A percentile compares a stretch with the other conserved stretches of the same genome.
These are phyloP conservation scores for Indicator indicator DNA, from an alignment of 2,113 vertebrate genomes.

Conservation along the genomic window DNA sequence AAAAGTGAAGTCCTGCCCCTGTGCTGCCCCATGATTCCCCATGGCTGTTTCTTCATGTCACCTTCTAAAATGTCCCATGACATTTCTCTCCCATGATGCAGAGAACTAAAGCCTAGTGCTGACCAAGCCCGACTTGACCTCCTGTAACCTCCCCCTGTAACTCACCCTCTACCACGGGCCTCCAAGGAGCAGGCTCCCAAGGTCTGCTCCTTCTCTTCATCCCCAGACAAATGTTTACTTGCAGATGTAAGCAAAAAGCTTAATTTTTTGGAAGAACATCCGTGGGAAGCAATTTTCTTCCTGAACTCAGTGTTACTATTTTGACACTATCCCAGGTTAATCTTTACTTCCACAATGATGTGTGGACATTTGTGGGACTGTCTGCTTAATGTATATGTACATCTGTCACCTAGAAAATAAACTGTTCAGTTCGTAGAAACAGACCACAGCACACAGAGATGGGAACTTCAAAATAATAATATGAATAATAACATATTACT, in stretches of 20 bases:
- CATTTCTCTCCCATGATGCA: too few relatives aligned
- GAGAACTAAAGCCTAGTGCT: background rate
- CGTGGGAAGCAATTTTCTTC: conserved; percentile 51
- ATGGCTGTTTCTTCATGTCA: accelerated
- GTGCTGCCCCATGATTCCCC: accelerated
- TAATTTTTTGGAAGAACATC: conserved; percentile 28
- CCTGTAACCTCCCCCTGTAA: background rate
- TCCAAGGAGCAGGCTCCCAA: background rate
- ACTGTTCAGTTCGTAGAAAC: background rate
- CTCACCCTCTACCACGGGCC: background rate
- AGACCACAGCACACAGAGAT: background rate
- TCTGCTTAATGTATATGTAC: conserved; percentile 58
- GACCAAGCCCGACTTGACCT: background rate
- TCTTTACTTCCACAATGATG: conserved; percentile 12
- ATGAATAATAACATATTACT: background rate
- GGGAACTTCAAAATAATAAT: background rate
- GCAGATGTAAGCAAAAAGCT: conserved; percentile 58
- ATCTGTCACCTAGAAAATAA: conserved; percentile 43
- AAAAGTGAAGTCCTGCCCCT: background rate
- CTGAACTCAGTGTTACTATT: conserved; percentile 20
- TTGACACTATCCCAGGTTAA: conserved; percentile 60
- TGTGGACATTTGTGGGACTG: background rate
- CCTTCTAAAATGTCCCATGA: background rate
- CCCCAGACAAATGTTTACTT: conserved; percentile 63
- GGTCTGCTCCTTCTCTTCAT: conserved; percentile 51